Conservation (phyloP, 2,113 vertebrate genomes). For the Tenebrosternarchus preto region DNA sequence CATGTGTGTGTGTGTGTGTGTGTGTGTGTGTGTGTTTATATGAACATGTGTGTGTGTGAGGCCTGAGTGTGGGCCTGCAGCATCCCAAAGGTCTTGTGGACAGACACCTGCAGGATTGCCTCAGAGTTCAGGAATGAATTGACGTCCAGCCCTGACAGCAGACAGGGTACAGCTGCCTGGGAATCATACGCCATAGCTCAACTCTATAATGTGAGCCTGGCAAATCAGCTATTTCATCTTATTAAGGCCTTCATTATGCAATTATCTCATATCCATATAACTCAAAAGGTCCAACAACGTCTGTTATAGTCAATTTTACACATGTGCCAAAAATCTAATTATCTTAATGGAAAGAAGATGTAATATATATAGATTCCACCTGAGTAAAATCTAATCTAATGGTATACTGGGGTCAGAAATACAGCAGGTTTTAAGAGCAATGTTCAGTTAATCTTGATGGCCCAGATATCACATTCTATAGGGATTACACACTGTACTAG, state of each 20-base stretch:
- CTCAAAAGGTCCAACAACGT: background rate
- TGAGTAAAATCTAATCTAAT: background rate
- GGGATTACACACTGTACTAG: background rate
- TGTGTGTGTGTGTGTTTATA: slow-evolving; percentile 15
- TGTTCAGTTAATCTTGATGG: too few relatives aligned
- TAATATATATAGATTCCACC: too few relatives aligned
- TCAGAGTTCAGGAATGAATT: slow-evolving; percentile 52
- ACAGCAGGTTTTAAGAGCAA: background rate
- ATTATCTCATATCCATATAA: slow-evolving; percentile 19
- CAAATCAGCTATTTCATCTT: slow-evolving; percentile 4
- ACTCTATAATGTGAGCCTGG: background rate
- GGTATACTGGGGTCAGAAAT: background rate
- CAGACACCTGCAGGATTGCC: slow-evolving; percentile 46
- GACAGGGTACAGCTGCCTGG: slow-evolving; percentile 40
- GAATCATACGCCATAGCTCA: background rate
- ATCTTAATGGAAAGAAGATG: background rate
- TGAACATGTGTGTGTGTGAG: background rate
- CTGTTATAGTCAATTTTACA: background rate
- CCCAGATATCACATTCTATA: background rate
- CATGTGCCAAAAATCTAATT: background rate
- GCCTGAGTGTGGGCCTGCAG: slow-evolving; percentile 6
- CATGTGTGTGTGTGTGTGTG: background rate
- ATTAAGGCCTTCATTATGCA: background rate
- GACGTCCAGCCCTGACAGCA: slow-evolving; percentile 1
- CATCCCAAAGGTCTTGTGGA: slow-evolving; percentile 37